Evolutionary conservation across 2,797 vertebrate genomes (phyloP).

Genomic region (Streptopelia turtur): DNA sequence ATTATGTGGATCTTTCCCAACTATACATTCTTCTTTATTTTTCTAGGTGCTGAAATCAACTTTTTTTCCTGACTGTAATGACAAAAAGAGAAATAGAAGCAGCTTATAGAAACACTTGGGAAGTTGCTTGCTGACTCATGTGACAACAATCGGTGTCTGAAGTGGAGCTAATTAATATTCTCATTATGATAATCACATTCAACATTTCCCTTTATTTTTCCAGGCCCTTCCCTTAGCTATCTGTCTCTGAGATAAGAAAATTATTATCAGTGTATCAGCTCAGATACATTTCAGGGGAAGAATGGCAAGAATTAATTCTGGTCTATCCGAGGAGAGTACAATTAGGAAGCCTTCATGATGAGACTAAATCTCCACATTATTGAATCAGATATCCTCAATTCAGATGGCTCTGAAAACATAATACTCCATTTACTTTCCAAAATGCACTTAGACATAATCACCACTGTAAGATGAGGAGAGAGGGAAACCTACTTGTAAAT

Average conservation of each 20-base stretch:
- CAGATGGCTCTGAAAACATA: neutral
- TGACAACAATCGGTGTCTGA: neutral
- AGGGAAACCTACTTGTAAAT: neutral
- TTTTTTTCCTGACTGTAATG: neutral
- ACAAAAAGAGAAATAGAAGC: neutral
- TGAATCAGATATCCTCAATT: slow-evolving; percentile 29
- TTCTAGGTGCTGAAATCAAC: neutral
- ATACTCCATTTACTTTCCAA: neutral
- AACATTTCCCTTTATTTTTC: slow-evolving; percentile 41
- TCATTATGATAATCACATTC: slow-evolving; percentile 50
- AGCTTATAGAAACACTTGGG: neutral
- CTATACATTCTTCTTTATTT: fast-evolving
- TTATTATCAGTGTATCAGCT: slow-evolving; percentile 46
- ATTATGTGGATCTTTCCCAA: neutral
- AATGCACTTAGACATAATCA: slow-evolving; percentile 2
- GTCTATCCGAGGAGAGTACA: slow-evolving; percentile 34
- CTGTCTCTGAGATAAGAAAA: slow-evolving; percentile 35
- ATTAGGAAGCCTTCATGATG: slow-evolving; percentile 41
- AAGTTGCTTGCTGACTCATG: slow-evolving; percentile 1
- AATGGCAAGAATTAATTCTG: slow-evolving; percentile 50
- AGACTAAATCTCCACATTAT: slow-evolving; percentile 52
- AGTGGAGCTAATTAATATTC: slow-evolving; percentile 58
- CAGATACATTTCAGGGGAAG: slow-evolving; percentile 41
- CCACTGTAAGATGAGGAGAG: neutral
- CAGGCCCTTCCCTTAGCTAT: neutral